Percentiles rank a stretch among this genome's conserved stretches.
phyloP scores from a whole-genome alignment of 2,797 vertebrate species.

The Microchirus variegatus region DNA sequence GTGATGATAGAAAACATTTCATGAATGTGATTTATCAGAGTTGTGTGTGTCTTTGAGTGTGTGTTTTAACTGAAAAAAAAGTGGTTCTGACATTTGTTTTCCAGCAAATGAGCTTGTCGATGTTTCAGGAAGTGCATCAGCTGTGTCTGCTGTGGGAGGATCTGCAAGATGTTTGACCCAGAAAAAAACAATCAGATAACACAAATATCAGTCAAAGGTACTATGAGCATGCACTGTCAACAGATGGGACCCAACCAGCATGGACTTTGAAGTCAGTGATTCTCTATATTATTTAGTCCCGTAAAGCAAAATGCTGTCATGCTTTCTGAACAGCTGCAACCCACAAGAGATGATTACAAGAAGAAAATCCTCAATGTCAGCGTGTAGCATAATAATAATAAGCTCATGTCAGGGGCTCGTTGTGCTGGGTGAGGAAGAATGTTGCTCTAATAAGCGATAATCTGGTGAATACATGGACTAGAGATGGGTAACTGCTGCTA shows the following conservation, averaged over 20 bases:
- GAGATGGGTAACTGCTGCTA: no score
- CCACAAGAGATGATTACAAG: not conserved
- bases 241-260: not conserved
- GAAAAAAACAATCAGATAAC: slow-evolving; percentile 25
- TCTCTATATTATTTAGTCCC: not conserved
- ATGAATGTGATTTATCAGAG: no score
- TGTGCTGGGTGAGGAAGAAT: no score
- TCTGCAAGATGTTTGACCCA: slow-evolving; percentile 8
- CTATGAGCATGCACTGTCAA: not conserved
- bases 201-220: not conserved
- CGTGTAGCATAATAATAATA: not conserved
- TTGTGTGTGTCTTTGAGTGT: no score
- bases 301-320: not conserved
- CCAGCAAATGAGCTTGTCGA: not conserved
- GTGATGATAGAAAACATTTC: no score
- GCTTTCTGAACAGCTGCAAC: not conserved
- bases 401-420: no score
- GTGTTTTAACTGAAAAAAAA: no score
- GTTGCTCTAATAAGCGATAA: no score
- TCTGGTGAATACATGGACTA: no score
- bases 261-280: not conserved
- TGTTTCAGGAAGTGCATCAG: not conserved
- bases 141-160: slow-evolving; percentile 10
- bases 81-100: no score
- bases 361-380: no score